Percentiles rank a stretch among this genome's conserved stretches.
These are phyloP conservation scores for Globodera ellingtonae DNA, from an alignment of 1,140 invertebrate genomes.

Conservation along the genomic window DNA sequence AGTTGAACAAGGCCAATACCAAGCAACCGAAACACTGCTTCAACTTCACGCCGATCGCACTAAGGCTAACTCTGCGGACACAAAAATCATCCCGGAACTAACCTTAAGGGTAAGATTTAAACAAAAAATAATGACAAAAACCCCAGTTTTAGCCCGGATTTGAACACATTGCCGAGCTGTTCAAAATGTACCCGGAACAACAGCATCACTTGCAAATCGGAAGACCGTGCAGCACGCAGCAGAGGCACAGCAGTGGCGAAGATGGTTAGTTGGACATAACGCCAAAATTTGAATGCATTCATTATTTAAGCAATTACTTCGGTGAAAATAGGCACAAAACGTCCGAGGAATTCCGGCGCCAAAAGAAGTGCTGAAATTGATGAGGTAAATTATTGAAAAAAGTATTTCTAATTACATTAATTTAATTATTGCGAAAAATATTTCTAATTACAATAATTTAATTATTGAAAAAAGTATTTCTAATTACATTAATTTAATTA, in stretches of 20 bases:
- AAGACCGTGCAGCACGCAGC: constrained; percentile 3
- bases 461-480: not conserved
- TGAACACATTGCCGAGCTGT: constrained; percentile 11
- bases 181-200: constrained; percentile 22
- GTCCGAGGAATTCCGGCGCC: not conserved
- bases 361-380: not conserved
- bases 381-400: not conserved
- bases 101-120: not conserved
- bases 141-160: constrained; percentile 11
- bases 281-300: no score
- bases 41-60: constrained; percentile 13
- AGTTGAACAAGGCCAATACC: constrained; percentile 20
- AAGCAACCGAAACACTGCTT: constrained; percentile 1
- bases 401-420: not conserved
- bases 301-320: not conserved
- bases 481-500: not conserved
- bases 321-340: not conserved
- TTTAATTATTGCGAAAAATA: no score
- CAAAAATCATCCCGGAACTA: constrained; percentile 21
- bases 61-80: constrained; percentile 16
- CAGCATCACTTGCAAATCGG: constrained; percentile 1
- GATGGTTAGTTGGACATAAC: not conserved
- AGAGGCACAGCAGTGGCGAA: not conserved
- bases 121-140: not conserved
- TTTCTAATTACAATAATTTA: not conserved